phyloP scores from a whole-genome alignment of 2,888 invertebrate genomes.

The Rhagium mordax region DNA sequence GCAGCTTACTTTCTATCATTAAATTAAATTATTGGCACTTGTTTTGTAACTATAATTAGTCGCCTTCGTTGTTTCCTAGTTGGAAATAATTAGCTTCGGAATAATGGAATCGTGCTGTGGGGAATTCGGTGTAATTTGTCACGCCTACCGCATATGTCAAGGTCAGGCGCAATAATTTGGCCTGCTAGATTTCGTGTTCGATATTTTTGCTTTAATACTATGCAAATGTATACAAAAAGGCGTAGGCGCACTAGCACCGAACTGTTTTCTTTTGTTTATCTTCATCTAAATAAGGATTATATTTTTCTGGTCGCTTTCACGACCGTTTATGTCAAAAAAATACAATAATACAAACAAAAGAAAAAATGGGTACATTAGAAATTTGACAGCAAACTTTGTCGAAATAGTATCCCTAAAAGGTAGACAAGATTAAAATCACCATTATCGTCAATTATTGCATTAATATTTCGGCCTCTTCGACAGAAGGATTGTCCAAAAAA shows the following conservation, averaged over 20 bases:
- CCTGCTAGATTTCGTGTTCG: neutral
- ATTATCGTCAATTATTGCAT: too few species aligned
- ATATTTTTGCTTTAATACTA: slow-evolving; percentile 13
- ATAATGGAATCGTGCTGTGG: slow-evolving; percentile 18
- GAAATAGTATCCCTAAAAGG: too few species aligned
- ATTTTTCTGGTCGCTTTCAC: neutral
- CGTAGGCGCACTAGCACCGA: neutral
- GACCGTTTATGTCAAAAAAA: too few species aligned
- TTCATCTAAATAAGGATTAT: neutral
- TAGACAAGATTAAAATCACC: too few species aligned
- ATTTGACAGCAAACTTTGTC: too few species aligned
- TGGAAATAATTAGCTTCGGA: slow-evolving; percentile 8
- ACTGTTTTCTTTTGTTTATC: neutral
- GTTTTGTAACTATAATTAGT: slow-evolving; percentile 32
- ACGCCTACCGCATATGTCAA: slow-evolving; percentile 24
- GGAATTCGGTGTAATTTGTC: slow-evolving; percentile 18
- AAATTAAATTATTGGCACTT: slow-evolving; percentile 14
- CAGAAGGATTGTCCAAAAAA: too few species aligned
- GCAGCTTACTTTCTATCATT: slow-evolving; percentile 30
- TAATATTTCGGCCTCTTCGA: too few species aligned
- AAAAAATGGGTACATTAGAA: too few species aligned
- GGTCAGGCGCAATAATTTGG: slow-evolving; percentile 13
- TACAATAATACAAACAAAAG: too few species aligned
- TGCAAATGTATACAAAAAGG: neutral
- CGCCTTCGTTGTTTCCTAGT: slow-evolving; percentile 15